Evolutionary conservation across 1,140 invertebrate genomes (phyloP).

Genomic region (Leptestheria dahalacensis): DNA sequence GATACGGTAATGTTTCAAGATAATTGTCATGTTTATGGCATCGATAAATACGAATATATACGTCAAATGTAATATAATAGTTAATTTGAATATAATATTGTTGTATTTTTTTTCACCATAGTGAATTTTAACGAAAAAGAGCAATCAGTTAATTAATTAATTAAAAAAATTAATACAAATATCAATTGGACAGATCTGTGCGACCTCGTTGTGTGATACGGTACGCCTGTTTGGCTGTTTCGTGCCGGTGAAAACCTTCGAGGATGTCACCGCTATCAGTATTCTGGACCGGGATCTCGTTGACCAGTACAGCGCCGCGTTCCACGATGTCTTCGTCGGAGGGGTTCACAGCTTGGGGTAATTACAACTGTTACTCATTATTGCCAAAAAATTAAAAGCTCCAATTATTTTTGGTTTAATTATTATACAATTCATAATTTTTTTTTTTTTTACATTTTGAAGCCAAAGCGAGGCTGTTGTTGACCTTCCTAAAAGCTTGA

Average conservation of each 20-base stretch:
- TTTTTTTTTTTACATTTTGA: background rate
- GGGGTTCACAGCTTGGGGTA: constrained; percentile 32
- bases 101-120: too few species aligned
- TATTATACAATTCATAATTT: background rate
- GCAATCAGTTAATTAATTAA: too few species aligned
- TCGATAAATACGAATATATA: too few species aligned
- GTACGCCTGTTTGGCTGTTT: constrained; percentile 83
- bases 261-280: background rate
- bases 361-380: too few species aligned
- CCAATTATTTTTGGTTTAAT: too few species aligned
- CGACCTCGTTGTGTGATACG: constrained; percentile 81
- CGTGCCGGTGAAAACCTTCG: constrained; percentile 26
- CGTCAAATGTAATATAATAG: too few species aligned
- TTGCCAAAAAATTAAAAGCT: too few species aligned
- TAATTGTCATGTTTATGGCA: background rate
- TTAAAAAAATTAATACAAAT: too few species aligned
- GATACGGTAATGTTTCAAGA: too few species aligned
- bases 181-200: constrained; percentile 50
- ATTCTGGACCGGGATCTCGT: constrained; percentile 14
- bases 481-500: constrained; percentile 47
- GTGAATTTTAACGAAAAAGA: too few species aligned
- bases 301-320: constrained; percentile 27
- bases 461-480: constrained; percentile 23
- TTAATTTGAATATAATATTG: too few species aligned
- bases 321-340: constrained; percentile 54